These are phyloP conservation scores for Vultur gryphus DNA, from an alignment of 2,797 vertebrate species.

Conservation along the genomic window DNA sequence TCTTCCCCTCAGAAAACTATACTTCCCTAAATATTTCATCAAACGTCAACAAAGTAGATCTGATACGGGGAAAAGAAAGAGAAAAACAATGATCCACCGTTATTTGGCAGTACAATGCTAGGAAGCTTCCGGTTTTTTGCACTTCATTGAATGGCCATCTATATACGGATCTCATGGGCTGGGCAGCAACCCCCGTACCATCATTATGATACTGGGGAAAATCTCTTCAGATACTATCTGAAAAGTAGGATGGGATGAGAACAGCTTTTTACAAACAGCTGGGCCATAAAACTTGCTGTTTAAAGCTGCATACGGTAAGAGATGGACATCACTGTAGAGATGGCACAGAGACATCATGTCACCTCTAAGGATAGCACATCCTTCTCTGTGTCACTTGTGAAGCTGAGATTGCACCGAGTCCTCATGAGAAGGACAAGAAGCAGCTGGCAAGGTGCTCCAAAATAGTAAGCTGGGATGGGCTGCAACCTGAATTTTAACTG, in stretches of 20 bases:
- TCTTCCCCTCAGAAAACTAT: neutral
- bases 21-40: conserved; percentile 16
- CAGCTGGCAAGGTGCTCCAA: neutral
- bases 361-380: neutral
- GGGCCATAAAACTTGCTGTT: neutral
- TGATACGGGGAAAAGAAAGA: neutral
- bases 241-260: neutral
- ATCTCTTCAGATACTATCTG: neutral
- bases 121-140: neutral
- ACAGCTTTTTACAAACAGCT: neutral
- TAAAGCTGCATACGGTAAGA: neutral
- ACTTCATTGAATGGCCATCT: neutral
- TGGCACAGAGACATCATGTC: neutral
- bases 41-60: neutral
- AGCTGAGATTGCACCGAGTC: neutral
- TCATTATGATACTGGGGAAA: neutral
- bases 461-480: neutral
- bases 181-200: neutral
- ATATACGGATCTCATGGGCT: neutral
- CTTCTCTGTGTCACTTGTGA: neutral
- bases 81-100: neutral
- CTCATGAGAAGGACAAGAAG: neutral
- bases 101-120: neutral
- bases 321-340: neutral
- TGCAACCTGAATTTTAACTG: neutral